These are phyloP conservation scores for Drosophila santomea DNA, from an alignment of 1,140 invertebrate genomes.

Conservation along the genomic window DNA sequence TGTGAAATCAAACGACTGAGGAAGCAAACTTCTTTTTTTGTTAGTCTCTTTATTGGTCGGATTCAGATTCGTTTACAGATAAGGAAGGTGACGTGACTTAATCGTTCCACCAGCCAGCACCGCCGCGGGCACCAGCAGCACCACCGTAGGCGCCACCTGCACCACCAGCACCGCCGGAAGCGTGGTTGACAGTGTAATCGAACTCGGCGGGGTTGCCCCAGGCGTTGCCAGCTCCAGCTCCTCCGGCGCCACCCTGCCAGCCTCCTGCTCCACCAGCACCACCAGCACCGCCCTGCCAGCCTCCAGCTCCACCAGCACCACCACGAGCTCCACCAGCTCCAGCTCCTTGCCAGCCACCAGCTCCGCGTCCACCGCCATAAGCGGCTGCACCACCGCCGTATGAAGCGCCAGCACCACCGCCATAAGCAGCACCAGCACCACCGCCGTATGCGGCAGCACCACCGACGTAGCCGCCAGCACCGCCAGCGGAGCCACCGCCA, in stretches of 20 bases:
- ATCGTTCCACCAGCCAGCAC: slow-evolving; percentile 76
- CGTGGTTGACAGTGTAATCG: slow-evolving; percentile 65
- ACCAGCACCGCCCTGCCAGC: slow-evolving; percentile 40
- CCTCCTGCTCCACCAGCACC: slow-evolving; percentile 33
- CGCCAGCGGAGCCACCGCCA: slow-evolving; percentile 35
- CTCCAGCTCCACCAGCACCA: slow-evolving; percentile 39
- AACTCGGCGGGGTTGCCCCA: slow-evolving; percentile 71
- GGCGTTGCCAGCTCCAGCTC: slow-evolving; percentile 54
- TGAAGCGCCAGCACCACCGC: slow-evolving; percentile 6
- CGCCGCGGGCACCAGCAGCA: slow-evolving; percentile 47
- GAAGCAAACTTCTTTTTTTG: neutral
- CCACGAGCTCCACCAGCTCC: slow-evolving; percentile 20
- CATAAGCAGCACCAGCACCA: neutral
- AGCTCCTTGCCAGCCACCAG: slow-evolving; percentile 54
- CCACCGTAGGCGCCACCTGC: slow-evolving; percentile 37
- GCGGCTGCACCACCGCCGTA: slow-evolving; percentile 14
- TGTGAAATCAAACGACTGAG: neutral
- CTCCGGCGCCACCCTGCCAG: slow-evolving; percentile 32
- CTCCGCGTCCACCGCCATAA: slow-evolving; percentile 26
- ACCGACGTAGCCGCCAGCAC: slow-evolving; percentile 20
- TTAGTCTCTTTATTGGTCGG: slow-evolving; percentile 14
- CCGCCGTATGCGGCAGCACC: slow-evolving; percentile 19
- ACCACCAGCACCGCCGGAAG: slow-evolving; percentile 12
- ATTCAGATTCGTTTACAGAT: neutral
- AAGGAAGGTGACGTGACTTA: slow-evolving; percentile 1